Evolutionary conservation across 2,888 invertebrate species (phyloP), one percentile per base, ranked within the genome.

Genomic region (Orthosia gracilis): DNA sequence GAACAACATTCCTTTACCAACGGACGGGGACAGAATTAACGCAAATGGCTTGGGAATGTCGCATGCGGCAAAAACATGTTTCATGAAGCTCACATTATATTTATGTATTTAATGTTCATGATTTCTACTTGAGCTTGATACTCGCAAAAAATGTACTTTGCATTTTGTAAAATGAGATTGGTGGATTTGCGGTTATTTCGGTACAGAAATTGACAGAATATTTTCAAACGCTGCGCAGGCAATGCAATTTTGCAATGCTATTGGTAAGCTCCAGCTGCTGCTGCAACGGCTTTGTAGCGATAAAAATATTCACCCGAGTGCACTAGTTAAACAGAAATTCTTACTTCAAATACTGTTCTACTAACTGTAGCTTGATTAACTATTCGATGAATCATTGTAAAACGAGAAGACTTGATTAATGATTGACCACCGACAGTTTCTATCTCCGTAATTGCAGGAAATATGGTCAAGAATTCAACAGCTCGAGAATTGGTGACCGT

Each of bases 41-140:
- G 70, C 73, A 79, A 85, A 83, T 85, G 78, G 73, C 67, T 76
- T 49, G 76, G 66, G 78, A 82, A 83, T 85, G 81, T 82, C 85
- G 77, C 79, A 83, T 83, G 72, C 86, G 69, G 50, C 78, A 85
- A 77, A 80, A 81, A 82, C 85, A 80, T 71, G 80, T 76, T 76
- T 72, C 69, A 62, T 74, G 21, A 74, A 59, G 57, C 55, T 61
- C 49, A 72, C 66, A 79, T 69, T 74, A 21, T 65, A 45, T 40
- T 7, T 62, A 59, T 63, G 21, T 64, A 54, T 57, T 69, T 40
- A 70, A 62, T 58, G 54, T 68, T 73, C 52, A 81, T 58, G 21
- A 55, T 67, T 61, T 69, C 21, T 59, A 52, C 54, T 70, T 15
- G 12, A 66, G 63, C 54, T 59, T 64, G 18, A 40, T 73, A 63